Evolutionary conservation across 2,888 invertebrate genomes (phyloP), one percentile per base, ranked within the genome.

Genomic region (Pheosia gnoma): DNA sequence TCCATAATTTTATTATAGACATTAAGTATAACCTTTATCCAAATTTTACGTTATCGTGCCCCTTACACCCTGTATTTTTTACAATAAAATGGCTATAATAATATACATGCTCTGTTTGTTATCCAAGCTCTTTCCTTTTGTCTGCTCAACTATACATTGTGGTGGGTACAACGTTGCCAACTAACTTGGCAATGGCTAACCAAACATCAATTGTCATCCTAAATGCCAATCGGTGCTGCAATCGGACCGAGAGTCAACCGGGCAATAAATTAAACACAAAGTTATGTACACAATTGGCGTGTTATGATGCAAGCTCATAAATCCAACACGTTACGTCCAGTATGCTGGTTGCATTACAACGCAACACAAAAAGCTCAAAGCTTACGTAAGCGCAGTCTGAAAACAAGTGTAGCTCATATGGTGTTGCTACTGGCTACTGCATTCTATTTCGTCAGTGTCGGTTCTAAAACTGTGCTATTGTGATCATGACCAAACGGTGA

Each of bases 271-370:
- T 11, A 37, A 37, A 6, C 53, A 37, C 10, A 37, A 37, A 10
- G 38, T 37, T 53, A 37, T 37, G 2, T 11, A 53, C 53, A 53
- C 11, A 4, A 53, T 37, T 53, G 53, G 11, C 53, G 37, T 36
- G 11, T 53, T 53, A 37, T 53, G 53, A 53, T 53, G 53, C 53
- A 53, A 53, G 53, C 53, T 53, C 53, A 11, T 53, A 53, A 53
- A 53, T 53, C 53, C 53, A 53, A 2, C 37, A 5, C 5, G 53
- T 53, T 37, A 53, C 53, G 11, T 53, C 37, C 37, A 36, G 51
- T 13, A 8, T 3, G 8, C 49, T 13, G 8, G 53, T 11, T 37
- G 53, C 53, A 53, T 25, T 25, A 25, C 25, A 25, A 25, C 25
- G 25, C 25, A 25, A 25, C 25, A 25, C 53, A 36, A 7, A 10